Base-by-base conservation (phyloP, 1,140 invertebrate genomes). In the Phymastichus coffea region DNA sequence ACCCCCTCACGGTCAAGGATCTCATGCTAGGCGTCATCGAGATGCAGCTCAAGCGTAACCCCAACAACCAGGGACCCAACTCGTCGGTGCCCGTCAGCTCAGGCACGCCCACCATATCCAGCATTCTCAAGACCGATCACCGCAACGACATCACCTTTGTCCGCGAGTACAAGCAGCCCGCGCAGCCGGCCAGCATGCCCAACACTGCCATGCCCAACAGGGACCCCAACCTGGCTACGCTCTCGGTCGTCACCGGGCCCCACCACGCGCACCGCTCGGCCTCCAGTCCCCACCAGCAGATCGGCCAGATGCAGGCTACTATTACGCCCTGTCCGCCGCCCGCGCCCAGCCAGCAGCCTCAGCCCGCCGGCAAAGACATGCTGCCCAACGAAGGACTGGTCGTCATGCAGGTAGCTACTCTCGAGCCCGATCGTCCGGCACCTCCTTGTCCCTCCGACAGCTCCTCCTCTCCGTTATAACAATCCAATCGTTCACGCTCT, bases 1-100 rank as follows among this genome's bases (percentile, higher is more conserved):
- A 81, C 47, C 84, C 82, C 2, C 72, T 89, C 4, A 89, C 88
- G 3, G 88, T 91, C 4, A 85, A 61, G 59, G 89, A 92, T 75
- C 80, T 92, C 17, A 86, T 92, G 78, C 75, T 87, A 35, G 86
- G 87, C 63, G 86, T 90, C 35, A 91, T 91, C 48, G 89, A 91
- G 66, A 84, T 85, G 73, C 86, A 86, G 52, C 70, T 91, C 2
- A 85, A 86, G 73, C 87, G 87, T 64, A 87, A 86, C 69, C 77
- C 81, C 8, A 79, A 79, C 14, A 79, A 81, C 4, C 75, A 67
- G 55, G 73, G 63, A 46, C 59, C 67, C 10, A 65, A 66, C 40
- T 68, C 72, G 4, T 70, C 69, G 33, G 60, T 74, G 9, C 63
- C 76, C 4, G 73, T 74, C 9, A 70, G 80, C 64, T 82, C 81